Evolutionary conservation across 2,113 vertebrate genomes (phyloP).

Genomic region (Verasper variegatus): DNA sequence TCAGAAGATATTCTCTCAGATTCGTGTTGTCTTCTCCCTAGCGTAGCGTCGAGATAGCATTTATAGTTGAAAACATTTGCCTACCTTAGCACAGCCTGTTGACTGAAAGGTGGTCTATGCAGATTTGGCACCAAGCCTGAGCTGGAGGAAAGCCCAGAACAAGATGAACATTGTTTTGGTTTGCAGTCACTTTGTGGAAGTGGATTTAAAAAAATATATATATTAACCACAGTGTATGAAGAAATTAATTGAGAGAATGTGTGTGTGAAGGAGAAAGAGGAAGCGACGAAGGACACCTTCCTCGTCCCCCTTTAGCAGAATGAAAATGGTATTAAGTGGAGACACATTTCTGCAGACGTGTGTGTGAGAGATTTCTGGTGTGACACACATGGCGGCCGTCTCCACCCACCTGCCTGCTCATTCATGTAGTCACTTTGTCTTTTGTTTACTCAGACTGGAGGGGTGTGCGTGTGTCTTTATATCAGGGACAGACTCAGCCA

Average conservation of each 20-base stretch:
- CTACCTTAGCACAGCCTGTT: conserved; percentile 31
- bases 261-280: conserved; percentile 38
- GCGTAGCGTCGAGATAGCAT: neutral
- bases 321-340: conserved; percentile 70
- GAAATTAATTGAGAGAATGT: conserved; percentile 24
- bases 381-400: conserved; percentile 50
- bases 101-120: conserved; percentile 57
- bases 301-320: conserved; percentile 19
- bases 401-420: conserved; percentile 65
- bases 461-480: conserved; percentile 26
- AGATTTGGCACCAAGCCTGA: conserved; percentile 54
- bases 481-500: conserved; percentile 38
- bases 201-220: conserved; percentile 36
- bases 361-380: conserved; percentile 38
- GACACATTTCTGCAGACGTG: conserved; percentile 58
- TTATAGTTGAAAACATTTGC: conserved; percentile 32
- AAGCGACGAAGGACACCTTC: conserved; percentile 14
- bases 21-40: neutral
- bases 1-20: conserved; percentile 7
- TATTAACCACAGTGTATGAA: conserved; percentile 55
- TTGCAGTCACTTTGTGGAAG: conserved; percentile 68
- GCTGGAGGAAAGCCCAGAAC: conserved; percentile 75
- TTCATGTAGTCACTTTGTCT: conserved; percentile 68
- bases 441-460: conserved; percentile 39
- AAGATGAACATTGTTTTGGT: conserved; percentile 76